These are phyloP conservation scores for Tenebrosternarchus preto DNA, from an alignment of 2,113 vertebrate species.

Conservation along the genomic window DNA sequence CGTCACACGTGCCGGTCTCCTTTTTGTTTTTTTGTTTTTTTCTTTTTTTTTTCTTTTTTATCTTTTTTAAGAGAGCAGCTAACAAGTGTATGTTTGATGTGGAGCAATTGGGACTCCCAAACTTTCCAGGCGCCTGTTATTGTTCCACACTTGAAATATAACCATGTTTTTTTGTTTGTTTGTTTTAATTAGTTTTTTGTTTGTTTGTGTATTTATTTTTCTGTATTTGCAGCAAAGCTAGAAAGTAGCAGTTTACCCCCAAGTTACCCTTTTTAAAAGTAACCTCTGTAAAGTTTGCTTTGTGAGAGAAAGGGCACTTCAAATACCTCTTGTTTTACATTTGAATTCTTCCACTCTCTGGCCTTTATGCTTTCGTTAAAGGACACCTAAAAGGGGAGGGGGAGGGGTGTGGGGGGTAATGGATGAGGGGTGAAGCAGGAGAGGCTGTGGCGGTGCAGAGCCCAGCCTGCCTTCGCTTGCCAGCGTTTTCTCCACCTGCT, in stretches of 20 bases:
- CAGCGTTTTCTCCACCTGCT: neutral
- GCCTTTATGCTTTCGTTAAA: slow-evolving; percentile 45
- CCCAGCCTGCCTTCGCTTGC: neutral
- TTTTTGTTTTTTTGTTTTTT: neutral
- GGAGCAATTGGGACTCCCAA: neutral
- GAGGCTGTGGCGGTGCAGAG: slow-evolving; percentile 14
- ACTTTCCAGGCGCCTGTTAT: neutral
- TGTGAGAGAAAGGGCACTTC: neutral
- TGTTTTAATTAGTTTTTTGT: neutral
- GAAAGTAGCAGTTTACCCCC: neutral
- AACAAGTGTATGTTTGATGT: slow-evolving; percentile 16
- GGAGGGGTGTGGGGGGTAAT: slow-evolving; percentile 43
- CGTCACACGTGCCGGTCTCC: neutral
- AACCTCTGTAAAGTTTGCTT: slow-evolving; percentile 16
- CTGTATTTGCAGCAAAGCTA: neutral
- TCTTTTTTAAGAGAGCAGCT: neutral
- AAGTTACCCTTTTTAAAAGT: neutral
- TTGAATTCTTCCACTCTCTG: slow-evolving; percentile 33
- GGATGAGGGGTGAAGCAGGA: slow-evolving; percentile 42
- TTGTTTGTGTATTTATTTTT: neutral
- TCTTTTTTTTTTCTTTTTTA: neutral
- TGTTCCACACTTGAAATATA: neutral
- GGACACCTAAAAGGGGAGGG: slow-evolving; percentile 36
- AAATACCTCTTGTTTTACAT: slow-evolving; percentile 34
- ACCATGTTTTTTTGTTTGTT: neutral